Evolutionary conservation across 1,140 invertebrate species (phyloP).

Genomic region (Aphidius ervi): DNA sequence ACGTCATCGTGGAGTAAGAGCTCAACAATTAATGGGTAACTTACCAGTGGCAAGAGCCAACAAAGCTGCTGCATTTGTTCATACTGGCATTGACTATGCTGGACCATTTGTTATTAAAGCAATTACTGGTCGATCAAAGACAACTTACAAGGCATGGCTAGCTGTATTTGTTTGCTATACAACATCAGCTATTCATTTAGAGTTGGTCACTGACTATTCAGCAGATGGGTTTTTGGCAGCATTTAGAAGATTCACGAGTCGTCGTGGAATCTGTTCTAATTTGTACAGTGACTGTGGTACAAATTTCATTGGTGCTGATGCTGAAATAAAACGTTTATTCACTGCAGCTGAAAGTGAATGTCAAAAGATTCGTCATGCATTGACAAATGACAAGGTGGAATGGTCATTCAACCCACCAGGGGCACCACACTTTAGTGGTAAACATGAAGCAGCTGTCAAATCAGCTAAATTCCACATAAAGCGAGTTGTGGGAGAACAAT

Average conservation of each 20-base stretch:
- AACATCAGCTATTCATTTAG: background rate
- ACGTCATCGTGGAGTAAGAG: too few species aligned
- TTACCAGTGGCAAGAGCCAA: too few species aligned
- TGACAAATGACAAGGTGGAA: slow-evolving; percentile 24
- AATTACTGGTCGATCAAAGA: too few species aligned
- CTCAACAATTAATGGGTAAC: too few species aligned
- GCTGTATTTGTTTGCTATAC: too few species aligned
- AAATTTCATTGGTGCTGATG: background rate
- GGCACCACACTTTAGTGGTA: slow-evolving; percentile 32
- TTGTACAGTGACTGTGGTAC: background rate
- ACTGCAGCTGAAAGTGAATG: background rate
- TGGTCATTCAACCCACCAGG: slow-evolving; percentile 42
- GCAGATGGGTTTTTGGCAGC: background rate
- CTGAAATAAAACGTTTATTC: background rate
- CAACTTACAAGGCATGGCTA: too few species aligned
- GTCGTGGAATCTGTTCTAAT: background rate
- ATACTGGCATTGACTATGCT: too few species aligned
- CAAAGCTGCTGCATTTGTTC: too few species aligned
- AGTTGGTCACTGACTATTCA: background rate
- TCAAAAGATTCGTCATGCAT: background rate
- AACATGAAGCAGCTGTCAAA: slow-evolving; percentile 39
- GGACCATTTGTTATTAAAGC: too few species aligned
- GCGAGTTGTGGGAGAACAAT: background rate
- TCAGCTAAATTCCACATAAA: slow-evolving; percentile 26
- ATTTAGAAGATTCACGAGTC: background rate